Evolutionary conservation across 2,797 vertebrate genomes (phyloP).

Genomic region (Artibeus lituratus): DNA sequence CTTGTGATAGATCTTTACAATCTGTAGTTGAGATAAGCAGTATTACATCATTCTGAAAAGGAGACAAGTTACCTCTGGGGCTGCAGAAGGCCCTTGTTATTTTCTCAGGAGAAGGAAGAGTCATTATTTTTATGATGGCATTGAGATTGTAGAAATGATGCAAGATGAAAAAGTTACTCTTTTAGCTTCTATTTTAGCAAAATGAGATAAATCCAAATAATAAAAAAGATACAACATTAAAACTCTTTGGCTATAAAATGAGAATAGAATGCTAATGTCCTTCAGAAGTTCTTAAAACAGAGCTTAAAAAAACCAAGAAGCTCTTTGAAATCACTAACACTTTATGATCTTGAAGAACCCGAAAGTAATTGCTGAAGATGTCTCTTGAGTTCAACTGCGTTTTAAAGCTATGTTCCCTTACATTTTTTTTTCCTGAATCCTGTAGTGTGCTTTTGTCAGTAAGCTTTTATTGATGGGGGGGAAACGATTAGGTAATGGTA

Average conservation of each 20-base stretch:
- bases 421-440: neutral
- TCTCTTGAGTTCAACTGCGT: neutral
- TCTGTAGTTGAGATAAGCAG: neutral
- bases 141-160: neutral
- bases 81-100: neutral
- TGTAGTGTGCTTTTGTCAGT: neutral
- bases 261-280: neutral
- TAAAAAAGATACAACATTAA: neutral
- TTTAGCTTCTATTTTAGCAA: neutral
- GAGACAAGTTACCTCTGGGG: neutral
- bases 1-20: neutral
- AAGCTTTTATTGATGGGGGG: neutral
- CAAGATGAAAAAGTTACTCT: neutral
- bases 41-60: neutral
- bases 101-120: neutral
- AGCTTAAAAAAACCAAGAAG: neutral
- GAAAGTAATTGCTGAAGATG: neutral
- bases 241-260: neutral
- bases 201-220: constrained; percentile 27
- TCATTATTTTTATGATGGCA: neutral
- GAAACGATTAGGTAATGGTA: neutral
- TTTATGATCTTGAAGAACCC: neutral
- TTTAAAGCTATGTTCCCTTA: neutral
- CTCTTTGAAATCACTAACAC: neutral
- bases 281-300: neutral